A percentile compares a stretch with the other conserved stretches of the same genome.
These are phyloP conservation scores for Chrysomela aeneicollis DNA, from an alignment of 2,888 invertebrate genomes.

Conservation along the genomic window DNA sequence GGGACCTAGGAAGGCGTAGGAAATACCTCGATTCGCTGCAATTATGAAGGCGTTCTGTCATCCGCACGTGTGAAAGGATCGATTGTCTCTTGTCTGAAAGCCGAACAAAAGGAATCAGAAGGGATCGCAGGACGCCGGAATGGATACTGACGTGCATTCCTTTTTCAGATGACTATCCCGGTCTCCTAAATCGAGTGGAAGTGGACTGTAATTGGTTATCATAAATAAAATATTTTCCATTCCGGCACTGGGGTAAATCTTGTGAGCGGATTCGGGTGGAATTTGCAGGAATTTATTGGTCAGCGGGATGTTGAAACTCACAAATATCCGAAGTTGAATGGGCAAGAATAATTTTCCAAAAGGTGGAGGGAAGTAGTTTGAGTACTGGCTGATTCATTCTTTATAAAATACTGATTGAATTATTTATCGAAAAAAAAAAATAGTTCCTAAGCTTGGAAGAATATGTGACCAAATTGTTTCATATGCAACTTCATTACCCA, in stretches of 20 bases:
- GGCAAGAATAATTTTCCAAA: too few species aligned
- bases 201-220: conserved; percentile 2
- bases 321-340: too few species aligned
- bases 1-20: conserved; percentile 17
- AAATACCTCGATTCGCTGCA: conserved; percentile 32
- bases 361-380: too few species aligned
- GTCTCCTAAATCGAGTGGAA: not conserved
- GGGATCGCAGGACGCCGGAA: conserved; percentile 14
- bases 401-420: too few species aligned
- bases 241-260: not conserved
- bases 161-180: not conserved
- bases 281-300: not conserved
- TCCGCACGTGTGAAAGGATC: conserved; percentile 42
- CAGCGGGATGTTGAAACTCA: too few species aligned
- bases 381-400: too few species aligned
- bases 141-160: conserved; percentile 18
- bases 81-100: conserved; percentile 42
- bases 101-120: conserved; percentile 32
- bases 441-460: too few species aligned
- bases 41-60: conserved; percentile 37
- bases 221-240: not conserved
- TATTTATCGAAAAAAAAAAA: too few species aligned
- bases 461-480: too few species aligned
- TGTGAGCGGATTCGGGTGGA: not conserved
- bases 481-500: too few species aligned